Percentiles rank a stretch among this genome's conserved stretches.
Evolutionary conservation across 2,888 invertebrate species (phyloP).

Genomic region (Ashinkailepas kermadecensis): DNA sequence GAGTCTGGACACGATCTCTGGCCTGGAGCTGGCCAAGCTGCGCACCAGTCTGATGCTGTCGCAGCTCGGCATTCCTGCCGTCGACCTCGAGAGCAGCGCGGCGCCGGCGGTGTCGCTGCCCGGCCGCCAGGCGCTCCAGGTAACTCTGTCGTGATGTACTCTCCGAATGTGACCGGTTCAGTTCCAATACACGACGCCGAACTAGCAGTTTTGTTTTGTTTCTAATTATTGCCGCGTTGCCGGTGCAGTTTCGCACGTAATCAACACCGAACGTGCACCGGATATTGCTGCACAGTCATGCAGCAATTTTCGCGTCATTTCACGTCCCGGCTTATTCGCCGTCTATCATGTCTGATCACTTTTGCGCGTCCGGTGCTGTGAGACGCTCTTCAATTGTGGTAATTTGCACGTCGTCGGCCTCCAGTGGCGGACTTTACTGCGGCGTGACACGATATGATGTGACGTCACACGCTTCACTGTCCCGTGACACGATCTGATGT

Average conservation of each 20-base stretch:
- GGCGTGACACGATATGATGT: too few species aligned
- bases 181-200: neutral
- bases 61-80: neutral
- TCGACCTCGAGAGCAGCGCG: too few species aligned
- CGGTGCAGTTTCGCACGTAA: neutral
- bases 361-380: neutral
- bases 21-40: conserved; percentile 11
- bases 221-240: neutral
- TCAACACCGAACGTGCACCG: neutral
- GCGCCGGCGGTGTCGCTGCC: neutral
- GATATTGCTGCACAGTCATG: neutral
- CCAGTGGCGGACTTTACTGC: too few species aligned
- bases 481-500: too few species aligned
- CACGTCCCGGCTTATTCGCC: neutral
- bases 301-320: neutral
- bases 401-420: neutral
- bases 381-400: neutral
- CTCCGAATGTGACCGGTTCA: neutral
- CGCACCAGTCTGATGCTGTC: conserved; percentile 11
- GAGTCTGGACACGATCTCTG: neutral
- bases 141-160: neutral
- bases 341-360: neutral
- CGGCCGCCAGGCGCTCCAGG: neutral
- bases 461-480: too few species aligned
- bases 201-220: too few species aligned